Evolutionary conservation across 2,113 vertebrate species (phyloP).

Genomic region (Megaceryle maxima): DNA sequence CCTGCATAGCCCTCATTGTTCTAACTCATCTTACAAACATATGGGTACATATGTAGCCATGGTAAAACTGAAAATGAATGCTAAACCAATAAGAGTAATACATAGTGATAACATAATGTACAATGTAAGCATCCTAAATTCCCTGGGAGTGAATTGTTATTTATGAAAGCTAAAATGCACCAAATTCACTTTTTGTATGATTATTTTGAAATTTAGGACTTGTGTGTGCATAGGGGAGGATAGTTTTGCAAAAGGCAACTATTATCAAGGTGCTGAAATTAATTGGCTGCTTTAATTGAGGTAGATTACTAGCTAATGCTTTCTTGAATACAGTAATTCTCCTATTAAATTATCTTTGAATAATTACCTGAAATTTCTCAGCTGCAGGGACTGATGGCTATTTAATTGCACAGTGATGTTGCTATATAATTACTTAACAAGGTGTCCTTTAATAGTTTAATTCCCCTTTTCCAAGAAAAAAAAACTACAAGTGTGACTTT

Average conservation of each 20-base stretch:
- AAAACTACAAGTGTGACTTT: constrained; percentile 63
- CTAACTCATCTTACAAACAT: background rate
- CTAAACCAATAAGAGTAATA: background rate
- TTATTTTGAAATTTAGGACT: constrained; percentile 70
- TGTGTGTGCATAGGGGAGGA: constrained; percentile 69
- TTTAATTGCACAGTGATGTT: constrained; percentile 85
- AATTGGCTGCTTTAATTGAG: constrained; percentile 87
- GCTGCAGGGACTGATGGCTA: constrained; percentile 87
- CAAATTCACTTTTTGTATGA: constrained; percentile 66
- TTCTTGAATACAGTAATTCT: constrained; percentile 89
- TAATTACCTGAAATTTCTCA: constrained; percentile 90
- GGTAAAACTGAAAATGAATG: background rate
- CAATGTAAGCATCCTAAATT: background rate
- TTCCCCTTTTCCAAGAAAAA: constrained; percentile 72
- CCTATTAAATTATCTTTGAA: constrained; percentile 91
- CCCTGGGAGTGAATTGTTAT: background rate
- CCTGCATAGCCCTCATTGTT: background rate
- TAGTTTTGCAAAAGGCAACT: constrained; percentile 81
- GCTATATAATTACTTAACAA: constrained; percentile 89
- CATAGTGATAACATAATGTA: background rate
- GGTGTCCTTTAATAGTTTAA: constrained; percentile 88
- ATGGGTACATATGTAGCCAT: rapidly evolving
- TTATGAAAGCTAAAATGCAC: background rate
- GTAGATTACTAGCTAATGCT: constrained; percentile 89
- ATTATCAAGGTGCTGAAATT: constrained; percentile 87